These are phyloP conservation scores for Ailurus styani DNA, from an alignment of 2,113 vertebrate species.

Conservation along the genomic window DNA sequence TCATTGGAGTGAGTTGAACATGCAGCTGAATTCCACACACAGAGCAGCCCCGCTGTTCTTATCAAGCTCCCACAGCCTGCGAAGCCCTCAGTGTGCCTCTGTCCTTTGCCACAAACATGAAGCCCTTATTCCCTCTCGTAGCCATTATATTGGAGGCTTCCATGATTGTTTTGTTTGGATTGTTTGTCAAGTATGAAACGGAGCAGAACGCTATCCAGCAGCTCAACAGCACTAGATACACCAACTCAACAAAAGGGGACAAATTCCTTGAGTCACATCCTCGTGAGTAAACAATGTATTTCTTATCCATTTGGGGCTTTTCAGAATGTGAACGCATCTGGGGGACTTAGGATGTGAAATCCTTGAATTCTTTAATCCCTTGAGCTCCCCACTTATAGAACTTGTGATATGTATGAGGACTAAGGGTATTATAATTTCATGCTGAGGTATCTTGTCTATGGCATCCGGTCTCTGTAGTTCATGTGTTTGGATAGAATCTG, in stretches of 20 bases:
- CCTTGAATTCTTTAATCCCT: background rate
- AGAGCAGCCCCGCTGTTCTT: constrained; percentile 64
- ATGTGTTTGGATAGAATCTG: background rate
- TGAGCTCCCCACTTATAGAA: background rate
- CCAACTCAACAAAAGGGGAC: background rate
- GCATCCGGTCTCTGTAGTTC: background rate
- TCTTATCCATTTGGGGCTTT: background rate
- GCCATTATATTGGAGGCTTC: constrained; percentile 86
- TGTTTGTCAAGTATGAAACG: constrained; percentile 87
- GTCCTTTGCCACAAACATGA: constrained; percentile 89
- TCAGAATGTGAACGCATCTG: background rate
- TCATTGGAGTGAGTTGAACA: constrained; percentile 79
- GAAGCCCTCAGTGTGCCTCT: constrained; percentile 79
- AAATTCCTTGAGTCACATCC: constrained; percentile 78
- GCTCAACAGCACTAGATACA: fast-evolving
- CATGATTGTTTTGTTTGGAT: constrained; percentile 88
- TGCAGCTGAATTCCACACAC: constrained; percentile 76
- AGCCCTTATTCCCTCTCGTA: constrained; percentile 88
- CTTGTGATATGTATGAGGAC: background rate
- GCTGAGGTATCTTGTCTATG: background rate
- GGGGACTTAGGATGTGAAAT: background rate
- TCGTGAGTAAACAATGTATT: constrained; percentile 85
- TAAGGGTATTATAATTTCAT: background rate
- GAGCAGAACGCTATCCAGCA: fast-evolving
- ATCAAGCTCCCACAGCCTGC: constrained; percentile 77